Base-by-base conservation (phyloP, 2,113 vertebrate genomes). In the Pseudois nayaur region DNA sequence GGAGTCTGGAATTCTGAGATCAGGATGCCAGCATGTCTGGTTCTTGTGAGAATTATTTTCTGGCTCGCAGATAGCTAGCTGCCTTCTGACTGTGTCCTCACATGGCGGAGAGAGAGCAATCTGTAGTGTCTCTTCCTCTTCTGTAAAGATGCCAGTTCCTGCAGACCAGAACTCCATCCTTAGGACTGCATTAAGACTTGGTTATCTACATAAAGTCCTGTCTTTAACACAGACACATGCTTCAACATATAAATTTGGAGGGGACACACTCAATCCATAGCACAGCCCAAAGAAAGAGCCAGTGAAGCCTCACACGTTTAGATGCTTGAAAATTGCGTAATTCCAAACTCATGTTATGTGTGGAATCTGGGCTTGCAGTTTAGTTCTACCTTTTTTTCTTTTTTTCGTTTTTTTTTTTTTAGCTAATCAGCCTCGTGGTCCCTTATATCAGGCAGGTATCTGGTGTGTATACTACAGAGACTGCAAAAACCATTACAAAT, bases 401-500 rank as follows among this genome's bases (percentile, higher is more conserved):
- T 76, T 83, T 57, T n/a, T 3, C 14, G 2, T 23, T 43, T 11
- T 9, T 83, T 88, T 33, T n/a, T 88, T 76, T 43, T 4, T 29
- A 97, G 95, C 43, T 94, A 96, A 97, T 96, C 97, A 97, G 87
- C 95, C 83, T 59, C 31, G 48, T 43, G 14, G 78, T 96, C 43
- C 96, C 16, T 94, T 98, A 89, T 89, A 95, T 96, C 76, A 55
- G 9, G 21, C 8, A 60, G 97, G 54, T 98, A 57, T 98, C 64
- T 98, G 55, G 17, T 8, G 93, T 52, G 31, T 81, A 84, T n/a
- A 79, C 97, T 97, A 95, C 45, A 98, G 98, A 99, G 98, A 98
- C 85, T 98, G 87, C 97, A 98, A 98, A 99, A 99, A 97, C 95
- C 98, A 98, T 99, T 99, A 98, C 98, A 99, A 99, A 99, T 98